Conservation (phyloP, 1,140 invertebrate species). For the Xylocopa sonorina region DNA sequence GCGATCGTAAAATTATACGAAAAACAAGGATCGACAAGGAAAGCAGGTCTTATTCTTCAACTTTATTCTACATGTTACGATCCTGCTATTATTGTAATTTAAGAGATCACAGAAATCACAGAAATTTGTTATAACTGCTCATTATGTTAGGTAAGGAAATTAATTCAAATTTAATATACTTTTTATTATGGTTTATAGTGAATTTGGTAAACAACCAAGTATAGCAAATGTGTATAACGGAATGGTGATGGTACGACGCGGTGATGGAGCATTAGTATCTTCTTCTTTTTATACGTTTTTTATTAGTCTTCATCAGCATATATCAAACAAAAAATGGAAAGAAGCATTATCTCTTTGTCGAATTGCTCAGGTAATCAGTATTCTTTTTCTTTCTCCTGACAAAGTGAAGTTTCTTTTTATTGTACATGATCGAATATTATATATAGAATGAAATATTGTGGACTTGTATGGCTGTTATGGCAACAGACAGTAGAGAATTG, state of each 20-base stretch:
- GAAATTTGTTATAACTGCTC: no score
- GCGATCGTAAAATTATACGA: constrained; percentile 88
- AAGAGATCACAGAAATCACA: no score
- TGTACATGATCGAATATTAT: no score
- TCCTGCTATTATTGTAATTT: no score
- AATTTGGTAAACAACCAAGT: constrained; percentile 91
- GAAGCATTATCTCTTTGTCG: constrained; percentile 90
- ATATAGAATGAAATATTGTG: constrained; percentile 90
- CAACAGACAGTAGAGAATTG: constrained; percentile 90
- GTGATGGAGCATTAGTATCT: constrained; percentile 87
- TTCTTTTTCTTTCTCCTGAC: not conserved
- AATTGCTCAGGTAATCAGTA: constrained; percentile 86
- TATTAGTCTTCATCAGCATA: constrained; percentile 85
- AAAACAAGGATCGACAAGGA: constrained; percentile 86
- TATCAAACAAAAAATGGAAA: constrained; percentile 86
- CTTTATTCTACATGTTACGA: not conserved
- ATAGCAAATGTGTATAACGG: constrained; percentile 91
- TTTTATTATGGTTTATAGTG: constrained; percentile 79
- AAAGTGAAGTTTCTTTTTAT: not conserved
- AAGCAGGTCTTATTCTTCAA: constrained; percentile 80
- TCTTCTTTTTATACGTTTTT: constrained; percentile 87
- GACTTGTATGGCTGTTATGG: constrained; percentile 94
- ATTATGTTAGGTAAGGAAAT: no score
- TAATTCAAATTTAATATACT: no score
- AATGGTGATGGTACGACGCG: constrained; percentile 87